Evolutionary conservation across 2,888 invertebrate genomes (phyloP).

Genomic region (Dryomyza anilis): DNA sequence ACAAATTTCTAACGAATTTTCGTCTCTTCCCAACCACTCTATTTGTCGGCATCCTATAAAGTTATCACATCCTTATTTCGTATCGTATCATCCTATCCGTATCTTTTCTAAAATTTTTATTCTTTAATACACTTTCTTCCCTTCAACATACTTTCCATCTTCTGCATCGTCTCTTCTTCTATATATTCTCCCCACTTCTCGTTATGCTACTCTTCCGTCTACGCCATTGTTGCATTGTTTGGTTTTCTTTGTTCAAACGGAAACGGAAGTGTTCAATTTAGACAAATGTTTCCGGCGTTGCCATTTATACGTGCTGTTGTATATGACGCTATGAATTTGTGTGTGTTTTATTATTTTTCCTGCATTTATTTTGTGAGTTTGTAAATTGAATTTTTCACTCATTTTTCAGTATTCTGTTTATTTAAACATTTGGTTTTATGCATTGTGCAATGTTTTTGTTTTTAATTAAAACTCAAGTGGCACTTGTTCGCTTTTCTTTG

Average conservation of each 20-base stretch:
- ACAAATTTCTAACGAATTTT: too few species aligned
- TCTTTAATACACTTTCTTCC: too few species aligned
- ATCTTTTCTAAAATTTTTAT: too few species aligned
- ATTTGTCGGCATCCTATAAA: too few species aligned
- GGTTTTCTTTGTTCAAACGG: conserved; percentile 8
- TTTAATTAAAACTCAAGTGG: conserved; percentile 16
- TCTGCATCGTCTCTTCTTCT: neutral
- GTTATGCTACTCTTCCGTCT: neutral
- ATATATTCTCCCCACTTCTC: neutral
- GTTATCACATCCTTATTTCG: too few species aligned
- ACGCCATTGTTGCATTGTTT: neutral
- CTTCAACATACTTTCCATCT: neutral
- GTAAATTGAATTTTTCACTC: conserved; percentile 4
- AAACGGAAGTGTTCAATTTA: conserved; percentile 21
- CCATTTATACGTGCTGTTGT: too few species aligned
- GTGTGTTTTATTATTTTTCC: neutral
- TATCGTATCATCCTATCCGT: too few species aligned
- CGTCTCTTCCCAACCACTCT: too few species aligned
- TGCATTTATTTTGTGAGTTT: neutral
- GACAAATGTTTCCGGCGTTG: conserved; percentile 17
- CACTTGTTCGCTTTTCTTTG: conserved; percentile 3
- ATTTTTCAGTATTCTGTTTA: conserved; percentile 13
- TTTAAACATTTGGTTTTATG: conserved; percentile 8
- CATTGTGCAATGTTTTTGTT: neutral
- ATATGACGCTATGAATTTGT: neutral